Base-by-base conservation (phyloP, 2,888 invertebrate genomes). In the Bruchidius siliquastri region DNA sequence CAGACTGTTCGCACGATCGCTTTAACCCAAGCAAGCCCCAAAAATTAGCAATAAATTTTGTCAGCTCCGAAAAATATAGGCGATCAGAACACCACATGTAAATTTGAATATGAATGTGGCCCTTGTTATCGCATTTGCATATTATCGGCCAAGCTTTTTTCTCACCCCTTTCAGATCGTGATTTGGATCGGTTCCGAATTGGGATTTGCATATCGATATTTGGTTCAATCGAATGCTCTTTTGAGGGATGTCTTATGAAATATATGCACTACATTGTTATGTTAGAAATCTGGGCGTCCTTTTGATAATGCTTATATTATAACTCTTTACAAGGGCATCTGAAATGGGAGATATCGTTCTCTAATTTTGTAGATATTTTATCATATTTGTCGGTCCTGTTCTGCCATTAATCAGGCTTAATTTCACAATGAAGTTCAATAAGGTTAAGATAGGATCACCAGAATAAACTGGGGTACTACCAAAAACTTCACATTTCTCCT, bases 21-120 rank as follows among this genome's bases (percentile, higher is more conserved):
- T 13, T 49, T 30, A 30, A 30, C 4, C 30, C 68, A 73, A 76
- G 75, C 76, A 74, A 73, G 74, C 75, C 76, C 72, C 30, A 75
- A 77, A 78, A 78, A 78, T 77, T 78, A 76, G 77, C 78, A 76
- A 78, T 78, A 78, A 78, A 78, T 78, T 78, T 77, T 77, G 78
- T 78, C 78, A 74, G 73, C 73, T 74, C 75, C 73, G 74, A 77
- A 78, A 78, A 74, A 75, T 71, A 76, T 13, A 76, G 74, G 75
- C 76, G 73, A 77, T 77, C 77, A 74, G 72, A 73, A 73, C 72
- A 68, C 74, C 72, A 75, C 72, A 78, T 74, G 77, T 77, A 80
- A 79, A 80, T 81, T 81, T 81, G 76, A 81, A 81, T 81, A 81
- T 80, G 80, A 81, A 82, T 81, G 77, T 76, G 77, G 74, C 72